Conservation (phyloP, 2,797 vertebrate species). For the Notoglanidium macrostoma region DNA sequence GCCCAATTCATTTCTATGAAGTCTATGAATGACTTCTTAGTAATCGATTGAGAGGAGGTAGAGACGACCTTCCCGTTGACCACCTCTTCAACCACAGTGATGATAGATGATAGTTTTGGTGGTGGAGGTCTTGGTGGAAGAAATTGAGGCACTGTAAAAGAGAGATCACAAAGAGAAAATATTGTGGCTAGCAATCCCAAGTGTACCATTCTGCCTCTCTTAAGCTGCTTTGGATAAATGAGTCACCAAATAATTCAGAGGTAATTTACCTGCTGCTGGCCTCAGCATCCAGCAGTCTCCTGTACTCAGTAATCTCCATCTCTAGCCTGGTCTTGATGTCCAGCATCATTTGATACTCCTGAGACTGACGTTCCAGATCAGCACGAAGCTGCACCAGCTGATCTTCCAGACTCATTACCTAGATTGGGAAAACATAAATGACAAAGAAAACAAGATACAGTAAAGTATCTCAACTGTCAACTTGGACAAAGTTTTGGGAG, state of each 20-base stretch:
- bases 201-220: background rate
- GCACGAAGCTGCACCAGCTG: constrained; percentile 71
- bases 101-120: constrained; percentile 70
- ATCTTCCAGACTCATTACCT: constrained; percentile 69
- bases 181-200: background rate
- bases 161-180: background rate
- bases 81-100: constrained; percentile 79
- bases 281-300: constrained; percentile 67
- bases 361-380: constrained; percentile 72
- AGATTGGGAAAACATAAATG: constrained; percentile 47
- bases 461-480: background rate
- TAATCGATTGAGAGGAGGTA: constrained; percentile 42
- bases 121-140: constrained; percentile 61
- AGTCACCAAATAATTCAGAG: background rate
- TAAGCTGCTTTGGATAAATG: background rate
- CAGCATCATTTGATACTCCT: constrained; percentile 78
- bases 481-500: background rate
- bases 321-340: constrained; percentile 80
- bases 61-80: constrained; percentile 78
- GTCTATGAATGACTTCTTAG: background rate
- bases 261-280: constrained; percentile 14
- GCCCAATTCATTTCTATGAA: no score
- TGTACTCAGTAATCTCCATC: constrained; percentile 80
- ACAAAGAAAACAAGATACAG: constrained; percentile 24
- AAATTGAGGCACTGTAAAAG: constrained; percentile 1